A percentile compares a stretch with the other conserved stretches of the same genome.
Conservation (phyloP, 2,113 vertebrate species). For the Stegastes partitus region DNA sequence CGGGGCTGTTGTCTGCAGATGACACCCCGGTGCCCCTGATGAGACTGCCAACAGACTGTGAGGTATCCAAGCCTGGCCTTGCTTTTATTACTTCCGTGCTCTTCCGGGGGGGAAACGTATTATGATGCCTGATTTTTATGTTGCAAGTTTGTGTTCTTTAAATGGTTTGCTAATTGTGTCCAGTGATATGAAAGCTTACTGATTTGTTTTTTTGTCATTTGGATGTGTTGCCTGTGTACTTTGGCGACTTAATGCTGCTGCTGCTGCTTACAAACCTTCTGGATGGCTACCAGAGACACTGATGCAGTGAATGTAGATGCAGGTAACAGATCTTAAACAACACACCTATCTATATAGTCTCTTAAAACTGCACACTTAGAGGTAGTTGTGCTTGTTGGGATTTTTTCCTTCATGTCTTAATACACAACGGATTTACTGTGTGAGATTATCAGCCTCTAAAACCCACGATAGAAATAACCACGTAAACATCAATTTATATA, state of each 20-base stretch:
- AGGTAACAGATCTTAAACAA: constrained; percentile 8
- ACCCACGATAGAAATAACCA: constrained; percentile 7
- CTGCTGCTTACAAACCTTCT: constrained; percentile 44
- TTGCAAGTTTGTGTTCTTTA: constrained; percentile 29
- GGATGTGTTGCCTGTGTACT: constrained; percentile 24
- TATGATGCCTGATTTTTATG: constrained; percentile 51
- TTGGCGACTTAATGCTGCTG: constrained; percentile 38
- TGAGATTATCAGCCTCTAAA: constrained; percentile 10
- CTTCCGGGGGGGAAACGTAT: constrained; percentile 21
- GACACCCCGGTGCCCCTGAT: constrained; percentile 19
- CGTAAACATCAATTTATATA: constrained; percentile 6
- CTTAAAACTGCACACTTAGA: constrained; percentile 22
- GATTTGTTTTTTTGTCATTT: neutral
- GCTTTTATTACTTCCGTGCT: constrained; percentile 39
- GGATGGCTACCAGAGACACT: constrained; percentile 15
- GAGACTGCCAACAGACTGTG: constrained; percentile 49
- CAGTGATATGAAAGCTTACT: constrained; percentile 12
- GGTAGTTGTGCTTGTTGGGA: constrained; percentile 1
- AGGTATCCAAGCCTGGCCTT: constrained; percentile 28
- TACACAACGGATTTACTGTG: constrained; percentile 16
- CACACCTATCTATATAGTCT: constrained; percentile 13
- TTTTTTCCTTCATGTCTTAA: constrained; percentile 54
- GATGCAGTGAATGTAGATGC: constrained; percentile 51
- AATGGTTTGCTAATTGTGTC: constrained; percentile 14
- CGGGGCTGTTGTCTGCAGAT: constrained; percentile 15